Percentiles rank a stretch among this genome's conserved stretches.
phyloP scores from a whole-genome alignment of 2,113 vertebrate genomes.

The Gadus chalcogrammus region DNA sequence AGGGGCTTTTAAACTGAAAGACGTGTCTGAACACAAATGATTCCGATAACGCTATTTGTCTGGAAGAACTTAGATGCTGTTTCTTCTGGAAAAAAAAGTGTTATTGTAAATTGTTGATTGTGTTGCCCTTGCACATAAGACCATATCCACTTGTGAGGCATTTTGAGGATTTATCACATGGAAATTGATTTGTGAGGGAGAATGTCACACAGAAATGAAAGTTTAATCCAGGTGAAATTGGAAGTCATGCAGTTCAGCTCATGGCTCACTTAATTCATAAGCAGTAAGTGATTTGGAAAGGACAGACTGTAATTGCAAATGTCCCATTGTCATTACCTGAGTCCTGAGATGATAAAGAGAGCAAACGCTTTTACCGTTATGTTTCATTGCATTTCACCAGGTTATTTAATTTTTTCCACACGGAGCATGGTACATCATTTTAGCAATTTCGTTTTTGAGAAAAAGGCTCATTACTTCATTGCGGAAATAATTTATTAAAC shows the following conservation, averaged over 20 bases:
- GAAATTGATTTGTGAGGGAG: constrained; percentile 24
- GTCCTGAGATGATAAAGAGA: constrained; percentile 4
- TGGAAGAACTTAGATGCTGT: neutral
- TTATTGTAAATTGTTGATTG: constrained; percentile 21
- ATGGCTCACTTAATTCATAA: constrained; percentile 15
- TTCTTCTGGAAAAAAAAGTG: neutral
- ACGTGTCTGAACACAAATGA: constrained; percentile 11
- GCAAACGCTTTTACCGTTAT: too few species aligned
- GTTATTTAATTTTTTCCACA: too few species aligned
- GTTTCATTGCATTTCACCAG: too few species aligned
- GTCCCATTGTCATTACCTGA: neutral
- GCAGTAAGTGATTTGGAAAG: constrained; percentile 4
- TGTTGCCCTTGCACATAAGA: constrained; percentile 1
- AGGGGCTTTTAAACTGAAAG: neutral
- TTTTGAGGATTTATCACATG: neutral
- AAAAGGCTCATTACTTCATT: too few species aligned
- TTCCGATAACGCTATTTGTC: constrained; percentile 24
- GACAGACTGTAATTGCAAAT: constrained; percentile 1
- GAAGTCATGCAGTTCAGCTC: neutral
- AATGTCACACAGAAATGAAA: constrained; percentile 16
- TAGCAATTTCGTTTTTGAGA: too few species aligned
- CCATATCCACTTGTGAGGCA: neutral
- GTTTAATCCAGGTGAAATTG: constrained; percentile 25
- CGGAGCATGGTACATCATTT: too few species aligned
- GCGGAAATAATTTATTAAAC: too few species aligned